Conservation (phyloP, 2,797 vertebrate genomes). For the Dryobates pubescens region DNA sequence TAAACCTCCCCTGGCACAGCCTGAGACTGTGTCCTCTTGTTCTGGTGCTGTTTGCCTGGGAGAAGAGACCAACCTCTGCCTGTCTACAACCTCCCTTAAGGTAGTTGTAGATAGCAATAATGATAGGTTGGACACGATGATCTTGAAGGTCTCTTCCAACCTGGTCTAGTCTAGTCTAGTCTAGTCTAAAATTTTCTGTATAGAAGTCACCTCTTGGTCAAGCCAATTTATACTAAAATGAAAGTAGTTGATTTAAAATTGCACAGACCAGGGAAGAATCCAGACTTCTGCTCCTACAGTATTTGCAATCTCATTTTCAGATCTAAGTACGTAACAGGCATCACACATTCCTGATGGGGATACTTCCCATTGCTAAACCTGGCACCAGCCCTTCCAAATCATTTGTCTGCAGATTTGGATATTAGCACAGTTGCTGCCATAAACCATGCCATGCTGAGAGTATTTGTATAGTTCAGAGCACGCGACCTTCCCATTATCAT, state of each 20-base stretch:
- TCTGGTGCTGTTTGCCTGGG: no score
- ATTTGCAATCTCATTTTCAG: background rate
- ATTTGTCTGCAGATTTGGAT: background rate
- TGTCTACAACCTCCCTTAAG: no score
- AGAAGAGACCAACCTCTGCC: no score
- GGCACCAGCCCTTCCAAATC: background rate
- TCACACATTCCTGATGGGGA: background rate
- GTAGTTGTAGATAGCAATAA: no score
- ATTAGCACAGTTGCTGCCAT: background rate
- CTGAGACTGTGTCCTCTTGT: no score
- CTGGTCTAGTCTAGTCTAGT: no score
- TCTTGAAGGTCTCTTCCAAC: no score
- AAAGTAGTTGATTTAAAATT: background rate
- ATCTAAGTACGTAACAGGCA: background rate
- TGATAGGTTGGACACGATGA: no score
- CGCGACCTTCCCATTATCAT: background rate
- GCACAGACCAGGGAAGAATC: background rate
- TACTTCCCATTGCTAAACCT: background rate
- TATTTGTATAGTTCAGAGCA: background rate
- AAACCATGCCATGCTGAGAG: background rate
- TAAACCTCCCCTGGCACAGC: no score
- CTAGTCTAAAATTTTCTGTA: background rate
- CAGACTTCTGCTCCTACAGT: background rate
- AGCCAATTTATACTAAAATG: background rate
- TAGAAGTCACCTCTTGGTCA: background rate